These are phyloP conservation scores for Raja brachyura DNA, from an alignment of 2,113 vertebrate species.

Conservation along the genomic window DNA sequence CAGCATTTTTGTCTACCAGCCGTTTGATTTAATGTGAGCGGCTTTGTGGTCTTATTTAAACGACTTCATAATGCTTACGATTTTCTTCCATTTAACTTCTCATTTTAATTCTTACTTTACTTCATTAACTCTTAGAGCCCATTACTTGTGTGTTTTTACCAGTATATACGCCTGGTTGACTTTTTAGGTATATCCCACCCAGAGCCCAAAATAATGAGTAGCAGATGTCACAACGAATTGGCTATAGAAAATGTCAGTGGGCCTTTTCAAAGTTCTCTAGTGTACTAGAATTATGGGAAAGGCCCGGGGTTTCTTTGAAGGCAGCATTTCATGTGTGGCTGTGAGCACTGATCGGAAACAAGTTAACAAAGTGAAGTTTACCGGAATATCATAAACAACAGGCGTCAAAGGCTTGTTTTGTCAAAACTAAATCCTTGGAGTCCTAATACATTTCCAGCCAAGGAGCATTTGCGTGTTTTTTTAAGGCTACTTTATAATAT, in stretches of 20 bases:
- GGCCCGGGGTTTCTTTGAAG: not conserved
- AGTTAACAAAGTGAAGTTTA: not conserved
- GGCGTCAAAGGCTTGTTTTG: not conserved
- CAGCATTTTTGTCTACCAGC: too few species aligned
- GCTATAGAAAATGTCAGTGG: not conserved
- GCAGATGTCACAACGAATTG: not conserved
- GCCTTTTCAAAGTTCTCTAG: not conserved
- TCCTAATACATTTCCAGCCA: not conserved
- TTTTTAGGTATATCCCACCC: not conserved
- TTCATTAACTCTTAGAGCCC: not conserved
- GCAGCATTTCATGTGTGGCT: not conserved
- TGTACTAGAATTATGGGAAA: not conserved
- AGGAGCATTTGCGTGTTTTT: not conserved
- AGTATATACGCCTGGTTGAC: not conserved
- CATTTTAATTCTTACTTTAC: not conserved
- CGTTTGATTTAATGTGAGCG: too few species aligned
- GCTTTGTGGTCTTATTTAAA: not conserved
- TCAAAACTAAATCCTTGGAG: not conserved
- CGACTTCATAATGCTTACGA: not conserved
- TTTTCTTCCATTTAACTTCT: constrained; percentile 16
- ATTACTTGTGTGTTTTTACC: not conserved
- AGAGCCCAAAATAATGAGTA: constrained; percentile 3
- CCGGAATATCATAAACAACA: not conserved
- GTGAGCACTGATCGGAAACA: not conserved
- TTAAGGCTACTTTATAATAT: too few species aligned